Base-by-base conservation (phyloP, 2,113 vertebrate genomes). In the Lucifuga dentata region DNA sequence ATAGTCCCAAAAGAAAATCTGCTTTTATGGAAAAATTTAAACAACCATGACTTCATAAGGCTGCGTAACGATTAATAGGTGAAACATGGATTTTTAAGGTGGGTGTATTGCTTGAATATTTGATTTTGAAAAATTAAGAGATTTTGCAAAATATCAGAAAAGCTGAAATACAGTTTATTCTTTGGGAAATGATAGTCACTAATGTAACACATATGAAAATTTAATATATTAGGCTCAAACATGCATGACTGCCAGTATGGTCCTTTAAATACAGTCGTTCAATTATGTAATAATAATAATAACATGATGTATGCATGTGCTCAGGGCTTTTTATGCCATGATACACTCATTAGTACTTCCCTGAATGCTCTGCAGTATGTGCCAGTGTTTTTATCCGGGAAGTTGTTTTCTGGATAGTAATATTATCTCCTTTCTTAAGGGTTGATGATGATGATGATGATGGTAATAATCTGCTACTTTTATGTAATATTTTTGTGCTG, bases 261-360 rank as follows among this genome's bases (percentile, higher is more conserved):
- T 41, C 50, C 55, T 40, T 29, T 29, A 29, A 40, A 49, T 16
- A 46, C 3, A 33, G 35, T 9, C 1, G n/a, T 49, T 63, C 1
- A 1, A 55, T 80, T 64, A 63, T 61, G 67, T 43, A 74, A 74
- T 76, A 78, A 73, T 64, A 61, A 61, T 53, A 69, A 73, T 65
- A 12, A 40, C 50, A 57, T 62, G 53, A 72, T 68, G 20, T 68
- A 62, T 68, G 51, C 35, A 2, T 62, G 13, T 65, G 78, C 65
- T 80, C 5, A 1, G 38, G 51, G 69, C 17, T 20, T 65, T 79
- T 71, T 38, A 44, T 68, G 20, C 66, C 49, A 83, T 77, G 52
- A 63, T 73, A 62, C 29, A 21, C 43, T 80, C 55, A 72, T 81
- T 66, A 68, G 44, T 17, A 7, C 38, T 53, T 48, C 15, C 11